phyloP scores from a whole-genome alignment of 2,113 vertebrate species.

The Gyps fulvus region DNA sequence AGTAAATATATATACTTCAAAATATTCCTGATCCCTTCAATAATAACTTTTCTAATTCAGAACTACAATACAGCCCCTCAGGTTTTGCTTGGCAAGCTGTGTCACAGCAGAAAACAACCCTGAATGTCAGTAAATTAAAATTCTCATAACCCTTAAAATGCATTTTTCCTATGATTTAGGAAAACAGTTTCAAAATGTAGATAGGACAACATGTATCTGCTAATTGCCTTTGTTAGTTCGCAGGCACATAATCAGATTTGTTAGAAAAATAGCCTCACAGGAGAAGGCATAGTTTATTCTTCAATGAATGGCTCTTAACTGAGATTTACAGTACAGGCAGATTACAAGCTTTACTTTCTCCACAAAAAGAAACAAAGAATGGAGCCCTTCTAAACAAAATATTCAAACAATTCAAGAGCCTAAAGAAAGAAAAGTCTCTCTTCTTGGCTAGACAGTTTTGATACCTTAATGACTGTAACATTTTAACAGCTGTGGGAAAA shows the following conservation, averaged over 20 bases:
- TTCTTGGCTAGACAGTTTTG: constrained; percentile 65
- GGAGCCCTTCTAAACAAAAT: constrained; percentile 39
- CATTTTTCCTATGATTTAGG: background rate
- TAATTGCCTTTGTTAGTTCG: background rate
- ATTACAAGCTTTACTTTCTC: constrained; percentile 53
- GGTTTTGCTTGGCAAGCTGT: background rate
- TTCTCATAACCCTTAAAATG: background rate
- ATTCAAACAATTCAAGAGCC: constrained; percentile 25
- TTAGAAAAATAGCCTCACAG: constrained; percentile 37
- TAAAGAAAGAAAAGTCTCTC: constrained; percentile 59
- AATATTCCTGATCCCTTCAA: constrained; percentile 12
- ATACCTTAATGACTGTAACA: constrained; percentile 72
- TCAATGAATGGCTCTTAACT: constrained; percentile 22
- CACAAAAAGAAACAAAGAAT: constrained; percentile 27
- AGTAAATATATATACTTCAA: background rate
- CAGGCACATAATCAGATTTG: background rate
- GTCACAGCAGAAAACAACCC: background rate
- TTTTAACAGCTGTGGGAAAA: constrained; percentile 76
- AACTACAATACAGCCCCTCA: background rate
- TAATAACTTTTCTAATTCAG: background rate
- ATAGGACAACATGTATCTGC: background rate
- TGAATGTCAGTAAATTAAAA: background rate
- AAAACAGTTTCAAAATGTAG: background rate
- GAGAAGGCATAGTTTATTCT: constrained; percentile 32
- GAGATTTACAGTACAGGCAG: constrained; percentile 36